Conservation (phyloP, 2,888 invertebrate genomes). For the Plebejus melissa region DNA sequence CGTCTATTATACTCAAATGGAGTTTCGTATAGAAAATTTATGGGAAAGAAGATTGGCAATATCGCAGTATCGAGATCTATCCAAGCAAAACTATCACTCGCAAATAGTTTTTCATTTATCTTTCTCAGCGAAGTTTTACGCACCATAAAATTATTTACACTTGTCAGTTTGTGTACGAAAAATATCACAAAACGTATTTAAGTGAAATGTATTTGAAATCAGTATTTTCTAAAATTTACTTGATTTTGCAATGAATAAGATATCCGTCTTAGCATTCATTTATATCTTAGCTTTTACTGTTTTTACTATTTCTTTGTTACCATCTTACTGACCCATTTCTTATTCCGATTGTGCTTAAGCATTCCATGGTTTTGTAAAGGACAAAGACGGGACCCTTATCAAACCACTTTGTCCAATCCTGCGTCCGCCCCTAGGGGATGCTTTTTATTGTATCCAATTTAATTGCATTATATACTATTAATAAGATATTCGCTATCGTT, state of each 20-base stretch:
- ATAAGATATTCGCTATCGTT: constrained; percentile 1
- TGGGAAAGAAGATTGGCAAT: constrained; percentile 7
- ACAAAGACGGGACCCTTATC: constrained; percentile 17
- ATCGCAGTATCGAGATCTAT: constrained; percentile 2
- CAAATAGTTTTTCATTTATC: not conserved
- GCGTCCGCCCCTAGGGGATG: not conserved
- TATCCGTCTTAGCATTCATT: not conserved
- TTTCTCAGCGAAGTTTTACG: not conserved
- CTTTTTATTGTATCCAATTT: constrained; percentile 13
- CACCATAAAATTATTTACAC: not conserved
- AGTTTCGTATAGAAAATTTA: constrained; percentile 9
- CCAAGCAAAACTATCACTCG: not conserved
- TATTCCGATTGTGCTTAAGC: constrained; percentile 17
- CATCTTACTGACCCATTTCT: constrained; percentile 11
- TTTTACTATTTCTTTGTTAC: constrained; percentile 2
- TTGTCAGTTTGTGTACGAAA: not conserved
- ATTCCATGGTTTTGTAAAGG: constrained; percentile 15
- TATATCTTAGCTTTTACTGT: not conserved
- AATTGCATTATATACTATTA: not conserved
- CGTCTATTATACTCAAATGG: not conserved
- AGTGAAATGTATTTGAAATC: not conserved
- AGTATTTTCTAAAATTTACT: not conserved
- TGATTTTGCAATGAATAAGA: not conserved
- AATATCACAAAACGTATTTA: too few relatives aligned
- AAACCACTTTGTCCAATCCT: constrained; percentile 18